A percentile compares a stretch with the other conserved stretches of the same genome.
Conservation (phyloP, 2,888 invertebrate species). For the Mantis religiosa region DNA sequence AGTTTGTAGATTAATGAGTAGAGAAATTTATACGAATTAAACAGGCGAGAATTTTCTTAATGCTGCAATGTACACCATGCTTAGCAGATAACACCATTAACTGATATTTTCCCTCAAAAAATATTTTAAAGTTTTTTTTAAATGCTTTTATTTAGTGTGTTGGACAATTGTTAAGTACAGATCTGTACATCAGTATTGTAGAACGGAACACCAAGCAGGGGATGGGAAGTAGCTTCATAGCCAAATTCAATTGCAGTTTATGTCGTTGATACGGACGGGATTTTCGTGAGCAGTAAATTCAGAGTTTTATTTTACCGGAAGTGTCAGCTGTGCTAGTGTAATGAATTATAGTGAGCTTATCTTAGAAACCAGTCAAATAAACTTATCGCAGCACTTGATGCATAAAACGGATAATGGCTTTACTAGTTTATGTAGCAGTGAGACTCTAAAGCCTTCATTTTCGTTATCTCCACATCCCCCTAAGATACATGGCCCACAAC, state of each 20-base stretch:
- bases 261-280: neutral
- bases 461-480: neutral
- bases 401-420: neutral
- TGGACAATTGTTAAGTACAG: too few relatives aligned
- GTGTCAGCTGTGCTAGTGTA: neutral
- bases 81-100: too few relatives aligned
- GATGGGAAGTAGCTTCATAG: too few relatives aligned
- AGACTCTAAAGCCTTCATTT: neutral
- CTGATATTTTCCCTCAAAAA: too few relatives aligned
- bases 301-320: neutral
- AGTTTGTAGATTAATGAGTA: too few relatives aligned
- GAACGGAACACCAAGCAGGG: too few relatives aligned
- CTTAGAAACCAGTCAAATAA: neutral
- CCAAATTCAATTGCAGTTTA: neutral
- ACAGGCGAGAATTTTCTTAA: too few relatives aligned
- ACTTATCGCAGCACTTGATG: neutral
- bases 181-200: too few relatives aligned
- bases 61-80: too few relatives aligned
- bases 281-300: neutral
- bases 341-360: neutral
- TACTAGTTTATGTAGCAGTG: neutral
- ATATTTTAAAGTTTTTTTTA: too few relatives aligned
- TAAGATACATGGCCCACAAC: neutral
- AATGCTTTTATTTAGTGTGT: too few relatives aligned
- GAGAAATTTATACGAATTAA: too few relatives aligned